A percentile compares a stretch with the other conserved stretches of the same genome.
Conservation (phyloP, 2,888 invertebrate species). For the Dioctria linearis region DNA sequence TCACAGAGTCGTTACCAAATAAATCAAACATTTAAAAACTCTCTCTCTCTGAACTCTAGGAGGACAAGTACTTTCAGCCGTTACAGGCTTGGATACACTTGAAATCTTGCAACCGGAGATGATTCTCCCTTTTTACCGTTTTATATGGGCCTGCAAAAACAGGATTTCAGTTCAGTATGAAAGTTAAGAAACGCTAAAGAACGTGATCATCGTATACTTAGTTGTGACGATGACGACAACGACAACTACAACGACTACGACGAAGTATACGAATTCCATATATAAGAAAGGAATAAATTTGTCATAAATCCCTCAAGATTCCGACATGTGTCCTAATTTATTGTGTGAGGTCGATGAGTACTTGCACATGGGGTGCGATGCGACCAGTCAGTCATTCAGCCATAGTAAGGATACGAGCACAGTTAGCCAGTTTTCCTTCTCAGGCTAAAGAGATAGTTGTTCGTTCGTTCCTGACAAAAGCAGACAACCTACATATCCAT, state of each 20-base stretch:
- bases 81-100: conserved; percentile 13
- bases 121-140: not conserved
- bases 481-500: conserved; percentile 22
- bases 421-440: too few relatives aligned
- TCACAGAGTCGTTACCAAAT: conserved; percentile 13
- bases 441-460: not conserved
- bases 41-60: not conserved
- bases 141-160: conserved; percentile 1
- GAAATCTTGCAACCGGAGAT: conserved; percentile 33
- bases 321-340: conserved; percentile 61
- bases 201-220: conserved; percentile 16
- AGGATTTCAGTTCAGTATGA: conserved; percentile 12
- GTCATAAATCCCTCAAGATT: conserved; percentile 61
- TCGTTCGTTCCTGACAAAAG: conserved; percentile 46
- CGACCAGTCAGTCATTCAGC: not conserved
- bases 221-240: too few relatives aligned
- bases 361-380: conserved; percentile 56
- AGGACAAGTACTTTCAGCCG: conserved; percentile 37
- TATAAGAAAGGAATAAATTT: conserved; percentile 60
- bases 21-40: conserved; percentile 50
- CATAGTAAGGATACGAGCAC: not conserved
- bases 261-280: conserved; percentile 9
- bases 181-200: conserved; percentile 24
- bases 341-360: conserved; percentile 55
- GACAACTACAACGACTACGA: too few relatives aligned